A percentile compares a stretch with the other conserved stretches of the same genome.
These are phyloP conservation scores for Stenolophus ochropezus DNA, from an alignment of 2,888 invertebrate species.

Conservation along the genomic window DNA sequence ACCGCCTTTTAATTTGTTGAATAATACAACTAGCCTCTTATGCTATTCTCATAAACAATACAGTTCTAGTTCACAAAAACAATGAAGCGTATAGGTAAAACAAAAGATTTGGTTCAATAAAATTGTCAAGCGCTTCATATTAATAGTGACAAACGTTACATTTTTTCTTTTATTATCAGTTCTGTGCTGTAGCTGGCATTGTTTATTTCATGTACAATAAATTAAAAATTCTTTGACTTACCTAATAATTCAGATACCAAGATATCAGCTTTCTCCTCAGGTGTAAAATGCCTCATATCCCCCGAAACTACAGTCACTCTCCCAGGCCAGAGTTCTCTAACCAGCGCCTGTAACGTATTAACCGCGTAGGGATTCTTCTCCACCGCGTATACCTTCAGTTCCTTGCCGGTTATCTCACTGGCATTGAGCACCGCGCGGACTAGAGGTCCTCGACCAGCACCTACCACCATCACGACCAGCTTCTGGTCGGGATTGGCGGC, in stretches of 20 bases:
- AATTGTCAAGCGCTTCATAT: too few species aligned
- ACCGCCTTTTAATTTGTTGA: too few species aligned
- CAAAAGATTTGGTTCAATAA: too few species aligned
- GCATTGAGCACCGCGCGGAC: constrained; percentile 93
- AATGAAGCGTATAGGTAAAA: too few species aligned
- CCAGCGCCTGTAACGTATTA: constrained; percentile 85
- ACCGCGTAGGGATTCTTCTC: constrained; percentile 99
- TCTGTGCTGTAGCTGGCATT: too few species aligned
- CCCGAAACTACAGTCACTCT: constrained; percentile 86
- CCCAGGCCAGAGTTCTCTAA: constrained; percentile 85
- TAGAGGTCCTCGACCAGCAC: constrained; percentile 96
- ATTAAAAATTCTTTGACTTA: too few species aligned
- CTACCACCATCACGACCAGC: constrained; percentile 83
- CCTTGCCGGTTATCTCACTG: constrained; percentile 78
- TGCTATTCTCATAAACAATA: too few species aligned
- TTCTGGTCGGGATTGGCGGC: constrained; percentile 63
- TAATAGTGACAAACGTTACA: too few species aligned
- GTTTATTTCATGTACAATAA: too few species aligned
- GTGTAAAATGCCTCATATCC: constrained; percentile 90
- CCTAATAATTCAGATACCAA: constrained; percentile 96
- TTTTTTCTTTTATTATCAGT: too few species aligned
- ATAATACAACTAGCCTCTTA: too few species aligned
- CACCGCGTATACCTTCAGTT: constrained; percentile 92
- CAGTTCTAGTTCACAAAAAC: too few species aligned
- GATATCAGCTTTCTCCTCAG: constrained; percentile 93